Base-by-base conservation (phyloP, 2,888 invertebrate genomes). In the Sthenelais limicola region DNA sequence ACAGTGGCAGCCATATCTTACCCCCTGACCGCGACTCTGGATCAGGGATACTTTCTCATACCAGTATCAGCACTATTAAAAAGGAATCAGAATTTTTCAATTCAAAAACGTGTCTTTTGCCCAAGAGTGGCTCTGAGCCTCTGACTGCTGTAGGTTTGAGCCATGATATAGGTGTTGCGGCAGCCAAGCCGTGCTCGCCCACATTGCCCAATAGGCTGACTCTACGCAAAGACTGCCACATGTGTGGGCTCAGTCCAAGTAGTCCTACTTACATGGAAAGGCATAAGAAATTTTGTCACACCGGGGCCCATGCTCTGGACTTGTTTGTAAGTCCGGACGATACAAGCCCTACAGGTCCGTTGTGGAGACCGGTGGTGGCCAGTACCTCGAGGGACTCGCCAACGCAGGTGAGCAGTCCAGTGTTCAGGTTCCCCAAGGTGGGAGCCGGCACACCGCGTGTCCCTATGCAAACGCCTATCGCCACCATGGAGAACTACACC, bases 291-390 rank as follows among this genome's bases (percentile, higher is more conserved):
- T 79, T 79, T 56, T 77, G 77, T 26, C 79, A 79, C 75, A 73
- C 78, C 47, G 79, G 79, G 1, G 77, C 77, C 18, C 79, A 79
- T 58, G 79, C 79, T 1, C 74, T 79, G 47, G 79, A 79, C 67
- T 70, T 79, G 54, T 79, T 79, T 58, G 73, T 77, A 52, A 77
- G 76, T 52, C 79, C 79, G 3, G 79, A 79, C 47, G 79, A 79
- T 24, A 71, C 54, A 30, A 71, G 66, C 52, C 75, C 68, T 28
- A 72, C 71, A 7, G 74, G 74, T 18, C 43, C 67, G 7, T 69
- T 76, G 28, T 76, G 73, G 72, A 52, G 76, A 5, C 76, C 76
- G 2, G 56, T 76, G 28, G 72, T 67, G 68, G 68, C 73, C 3
- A 62, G 71, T 24, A 71, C 71, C 7, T 71, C 71, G 26, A 32